phyloP scores from a whole-genome alignment of 2,113 vertebrate species.

The Piprites chloris region DNA sequence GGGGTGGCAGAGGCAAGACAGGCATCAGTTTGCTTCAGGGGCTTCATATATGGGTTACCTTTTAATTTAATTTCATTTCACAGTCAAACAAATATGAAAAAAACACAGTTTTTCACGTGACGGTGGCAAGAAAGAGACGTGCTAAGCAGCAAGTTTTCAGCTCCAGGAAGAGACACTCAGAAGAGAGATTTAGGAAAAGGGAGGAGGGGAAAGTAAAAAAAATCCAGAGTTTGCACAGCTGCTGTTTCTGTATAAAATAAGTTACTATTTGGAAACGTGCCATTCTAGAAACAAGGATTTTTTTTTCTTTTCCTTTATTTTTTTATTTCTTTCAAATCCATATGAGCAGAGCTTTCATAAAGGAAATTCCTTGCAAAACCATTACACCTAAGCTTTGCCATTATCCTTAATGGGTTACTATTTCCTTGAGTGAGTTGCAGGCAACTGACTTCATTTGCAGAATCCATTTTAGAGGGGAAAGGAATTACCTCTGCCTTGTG shows the following conservation, averaged over 20 bases:
- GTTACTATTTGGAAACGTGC: not conserved
- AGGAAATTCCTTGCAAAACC: not conserved
- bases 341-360: not conserved
- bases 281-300: not conserved
- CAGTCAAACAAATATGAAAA: not conserved
- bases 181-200: not conserved
- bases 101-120: not conserved
- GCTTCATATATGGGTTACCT: not conserved
- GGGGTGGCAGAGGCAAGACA: not conserved
- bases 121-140: not conserved
- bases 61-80: slow-evolving; percentile 26
- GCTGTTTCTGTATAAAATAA: not conserved
- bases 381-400: not conserved
- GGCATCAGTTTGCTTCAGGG: not conserved
- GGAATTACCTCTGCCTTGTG: not conserved
- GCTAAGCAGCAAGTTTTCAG: not conserved
- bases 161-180: not conserved
- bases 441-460: not conserved
- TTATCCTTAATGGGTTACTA: not conserved
- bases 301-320: not conserved
- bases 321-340: not conserved
- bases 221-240: not conserved
- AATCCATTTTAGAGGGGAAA: not conserved
- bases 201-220: not conserved
- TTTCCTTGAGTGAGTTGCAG: not conserved